Base-by-base conservation (phyloP, 1,140 invertebrate genomes). In the Drosophila pseudoananassae region DNA sequence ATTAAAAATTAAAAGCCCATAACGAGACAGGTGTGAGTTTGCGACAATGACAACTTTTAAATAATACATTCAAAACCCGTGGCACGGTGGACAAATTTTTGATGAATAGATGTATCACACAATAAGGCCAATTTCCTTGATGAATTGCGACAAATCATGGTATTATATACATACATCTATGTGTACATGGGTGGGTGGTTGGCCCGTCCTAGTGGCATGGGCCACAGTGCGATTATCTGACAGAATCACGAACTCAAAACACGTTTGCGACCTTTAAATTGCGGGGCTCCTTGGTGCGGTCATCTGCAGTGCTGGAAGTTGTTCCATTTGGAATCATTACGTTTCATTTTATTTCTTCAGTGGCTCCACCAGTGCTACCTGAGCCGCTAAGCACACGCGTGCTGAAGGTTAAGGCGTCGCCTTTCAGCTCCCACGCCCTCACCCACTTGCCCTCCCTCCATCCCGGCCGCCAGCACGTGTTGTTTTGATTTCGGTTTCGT, bases 321-420 rank as follows among this genome's bases (percentile, higher is more conserved):
- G 25, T 31, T 52, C 50, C 50, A 52, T 52, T 43, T 27, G 43
- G 43, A 46, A 12, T 17, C 40, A 43, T 14, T 43, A 14, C 38
- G 20, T 47, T 68, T 69, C 27, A 61, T 31, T 80, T 80, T 77
- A 72, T 81, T 72, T 76, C 58, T 65, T 45, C 29, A 38, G 38
- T 12, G 38, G 46, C 56, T 51, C 63, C 25, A 27, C 25, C 25
- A 27, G 10, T 33, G 51, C 55, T 50, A 38, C 69, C 47, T 61
- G 27, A 31, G 56, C 33, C 38, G 33, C 33, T 46, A 9, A 17
- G 56, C 27, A 36, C 78, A 76, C 78, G 78, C 68, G 23, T 68
- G 72, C 54, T 58, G 81, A 84, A 84, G 81, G 81, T 85, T 76
- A 85, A 55, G 76, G 50, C 36, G 54, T 49, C 33, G 46, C 15